Evolutionary conservation across 35 echinoderm and acorn worm genomes (phyloP).

Genomic region (Diadema setosum): DNA sequence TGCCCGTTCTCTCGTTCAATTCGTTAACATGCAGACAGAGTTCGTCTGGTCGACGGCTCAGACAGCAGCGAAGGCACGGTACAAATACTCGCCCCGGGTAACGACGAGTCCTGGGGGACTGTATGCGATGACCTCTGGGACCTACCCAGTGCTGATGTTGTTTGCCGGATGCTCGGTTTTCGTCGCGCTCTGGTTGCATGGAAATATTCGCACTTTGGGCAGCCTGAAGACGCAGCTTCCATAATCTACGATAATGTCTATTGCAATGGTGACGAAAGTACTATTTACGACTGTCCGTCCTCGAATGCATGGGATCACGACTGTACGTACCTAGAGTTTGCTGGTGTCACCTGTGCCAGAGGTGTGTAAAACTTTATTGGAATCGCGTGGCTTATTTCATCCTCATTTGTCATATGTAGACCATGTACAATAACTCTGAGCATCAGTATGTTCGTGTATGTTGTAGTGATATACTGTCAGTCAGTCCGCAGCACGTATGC

Average conservation of each 20-base stretch:
- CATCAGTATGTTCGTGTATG: too few relatives aligned
- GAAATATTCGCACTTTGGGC: not conserved
- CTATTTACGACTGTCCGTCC: not conserved
- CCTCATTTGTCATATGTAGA: too few relatives aligned
- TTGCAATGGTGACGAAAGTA: not conserved
- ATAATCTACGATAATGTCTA: not conserved
- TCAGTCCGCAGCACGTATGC: too few relatives aligned
- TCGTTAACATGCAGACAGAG: too few relatives aligned
- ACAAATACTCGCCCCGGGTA: not conserved
- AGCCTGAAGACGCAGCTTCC: not conserved
- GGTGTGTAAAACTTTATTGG: too few relatives aligned
- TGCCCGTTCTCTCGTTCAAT: too few relatives aligned
- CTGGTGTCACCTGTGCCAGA: not conserved
- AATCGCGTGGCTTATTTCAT: too few relatives aligned
- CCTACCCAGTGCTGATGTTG: not conserved
- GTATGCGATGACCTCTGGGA: not conserved
- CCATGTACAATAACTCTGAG: too few relatives aligned
- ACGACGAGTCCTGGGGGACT: not conserved
- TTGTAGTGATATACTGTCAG: too few relatives aligned
- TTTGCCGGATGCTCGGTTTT: not conserved
- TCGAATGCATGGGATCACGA: not conserved
- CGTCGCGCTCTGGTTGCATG: not conserved
- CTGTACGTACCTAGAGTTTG: not conserved
- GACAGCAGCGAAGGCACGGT: not conserved
- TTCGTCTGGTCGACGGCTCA: not conserved